Evolutionary conservation across 2,888 invertebrate species (phyloP), one percentile per base, ranked within the genome.

Genomic region (Agrotis clavis): DNA sequence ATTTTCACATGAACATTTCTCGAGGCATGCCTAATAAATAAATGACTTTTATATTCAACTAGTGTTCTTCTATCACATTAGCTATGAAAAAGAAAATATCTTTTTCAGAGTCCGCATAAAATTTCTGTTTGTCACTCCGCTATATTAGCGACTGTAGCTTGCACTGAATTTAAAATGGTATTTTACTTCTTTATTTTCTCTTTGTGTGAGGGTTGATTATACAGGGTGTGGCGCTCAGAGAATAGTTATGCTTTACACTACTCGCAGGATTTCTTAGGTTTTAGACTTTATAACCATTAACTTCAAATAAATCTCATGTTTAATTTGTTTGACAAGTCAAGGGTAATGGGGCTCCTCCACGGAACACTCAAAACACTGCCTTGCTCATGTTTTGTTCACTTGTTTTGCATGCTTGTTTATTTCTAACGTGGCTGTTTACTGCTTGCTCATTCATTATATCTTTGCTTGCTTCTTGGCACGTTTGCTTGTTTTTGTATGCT

Each of bases 1-100:
- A 88, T 86, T 90, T 90, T 87, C 84, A 86, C 81, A 81, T 83
- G 72, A 86, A 89, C 69, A 88, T 89, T 84, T 87, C 81, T 79
- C 84, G 83, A 78, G 82, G 63, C 78, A 79, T 79, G 76, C 77
- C 81, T 84, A 84, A 83, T 82, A 76, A 84, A 83, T 82, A 76
- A 87, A 86, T 87, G 75, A 82, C 82, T 85, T 83, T 82, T 79
- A 83, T 85, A 82, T 85, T 86, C 79, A 86, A 81, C 81, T 79
- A 85, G 83, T 85, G 76, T 76, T 76, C 77, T 75, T 76, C 77
- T 85, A 72, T 82, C 73, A 67, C 73, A 79, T 77, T 84, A 76
- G 71, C 77, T 74, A 76, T 72, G 75, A 75, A 84, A 83, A 80
- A 82, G 71, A 74, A 81, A 72, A 74, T 78, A 72, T 74, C 1